These are phyloP conservation scores for Rhegmatorhina hoffmannsi DNA, from an alignment of 2,113 vertebrate species.

Conservation along the genomic window DNA sequence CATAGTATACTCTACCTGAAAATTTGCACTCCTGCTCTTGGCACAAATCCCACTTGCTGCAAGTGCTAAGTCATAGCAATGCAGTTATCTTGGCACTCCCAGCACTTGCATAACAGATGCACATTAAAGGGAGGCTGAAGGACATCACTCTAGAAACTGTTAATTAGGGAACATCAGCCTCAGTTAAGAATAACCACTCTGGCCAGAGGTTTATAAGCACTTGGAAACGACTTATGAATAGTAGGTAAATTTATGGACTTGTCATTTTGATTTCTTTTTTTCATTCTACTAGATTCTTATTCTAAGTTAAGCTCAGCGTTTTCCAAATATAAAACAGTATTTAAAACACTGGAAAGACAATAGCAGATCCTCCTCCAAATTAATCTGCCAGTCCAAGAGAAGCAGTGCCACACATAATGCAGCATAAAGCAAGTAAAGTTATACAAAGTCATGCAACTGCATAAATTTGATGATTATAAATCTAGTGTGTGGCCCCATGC, in stretches of 20 bases:
- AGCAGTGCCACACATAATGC: background rate
- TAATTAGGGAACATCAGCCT: conserved; percentile 9
- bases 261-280: conserved; percentile 22
- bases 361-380: background rate
- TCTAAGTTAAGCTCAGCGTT: background rate
- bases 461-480: background rate
- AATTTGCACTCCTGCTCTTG: background rate
- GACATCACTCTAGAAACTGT: conserved; percentile 18
- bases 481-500: background rate
- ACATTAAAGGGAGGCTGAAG: conserved; percentile 13
- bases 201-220: background rate
- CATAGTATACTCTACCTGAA: background rate
- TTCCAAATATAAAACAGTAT: background rate
- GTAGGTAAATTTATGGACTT: background rate
- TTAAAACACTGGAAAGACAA: conserved; percentile 6
- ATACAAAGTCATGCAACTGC: background rate
- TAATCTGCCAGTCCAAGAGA: background rate
- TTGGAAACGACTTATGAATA: background rate
- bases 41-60: background rate
- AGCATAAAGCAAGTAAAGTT: background rate
- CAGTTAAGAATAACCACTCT: background rate
- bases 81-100: background rate
- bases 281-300: background rate
- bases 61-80: background rate
- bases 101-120: background rate